These are phyloP conservation scores for Nebria brevicollis DNA, from an alignment of 2,888 invertebrate species.

Conservation along the genomic window DNA sequence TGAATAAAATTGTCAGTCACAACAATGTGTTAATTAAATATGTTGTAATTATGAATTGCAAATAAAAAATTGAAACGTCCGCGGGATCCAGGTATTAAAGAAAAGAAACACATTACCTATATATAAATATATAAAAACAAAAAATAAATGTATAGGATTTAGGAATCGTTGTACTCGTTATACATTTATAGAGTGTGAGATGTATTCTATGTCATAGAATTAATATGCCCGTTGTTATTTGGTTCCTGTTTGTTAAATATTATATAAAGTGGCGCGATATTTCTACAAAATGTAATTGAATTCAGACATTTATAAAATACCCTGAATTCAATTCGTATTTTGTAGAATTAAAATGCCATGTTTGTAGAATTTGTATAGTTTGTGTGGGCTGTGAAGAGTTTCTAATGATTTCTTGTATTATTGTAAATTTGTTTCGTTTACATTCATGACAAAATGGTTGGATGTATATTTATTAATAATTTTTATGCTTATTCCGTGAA, in stretches of 20 bases:
- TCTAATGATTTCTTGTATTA: conserved; percentile 34
- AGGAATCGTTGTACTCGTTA: conserved; percentile 43
- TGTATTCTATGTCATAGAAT: conserved; percentile 47
- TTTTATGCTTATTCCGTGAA: conserved; percentile 1
- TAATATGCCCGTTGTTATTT: conserved; percentile 43
- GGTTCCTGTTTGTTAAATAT: conserved; percentile 45
- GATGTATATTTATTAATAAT: neutral
- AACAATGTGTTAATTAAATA: too few species aligned
- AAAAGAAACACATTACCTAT: conserved; percentile 28
- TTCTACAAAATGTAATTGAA: conserved; percentile 9
- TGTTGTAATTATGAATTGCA: neutral
- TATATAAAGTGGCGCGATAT: conserved; percentile 32
- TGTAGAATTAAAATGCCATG: neutral
- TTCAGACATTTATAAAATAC: conserved; percentile 1
- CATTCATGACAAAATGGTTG: neutral
- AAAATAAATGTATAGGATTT: conserved; percentile 21
- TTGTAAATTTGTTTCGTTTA: conserved; percentile 24
- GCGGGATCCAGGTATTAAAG: conserved; percentile 39
- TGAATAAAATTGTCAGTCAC: too few species aligned
- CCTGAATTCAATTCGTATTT: conserved; percentile 21
- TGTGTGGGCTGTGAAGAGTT: conserved; percentile 46
- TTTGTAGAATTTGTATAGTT: conserved; percentile 42
- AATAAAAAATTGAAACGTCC: conserved; percentile 37
- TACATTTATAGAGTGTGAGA: conserved; percentile 44
- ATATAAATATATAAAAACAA: conserved; percentile 21